Percentiles rank a stretch among this genome's conserved stretches.
These are phyloP conservation scores for Eremophila alpestris DNA, from an alignment of 2,797 vertebrate species.

Conservation along the genomic window DNA sequence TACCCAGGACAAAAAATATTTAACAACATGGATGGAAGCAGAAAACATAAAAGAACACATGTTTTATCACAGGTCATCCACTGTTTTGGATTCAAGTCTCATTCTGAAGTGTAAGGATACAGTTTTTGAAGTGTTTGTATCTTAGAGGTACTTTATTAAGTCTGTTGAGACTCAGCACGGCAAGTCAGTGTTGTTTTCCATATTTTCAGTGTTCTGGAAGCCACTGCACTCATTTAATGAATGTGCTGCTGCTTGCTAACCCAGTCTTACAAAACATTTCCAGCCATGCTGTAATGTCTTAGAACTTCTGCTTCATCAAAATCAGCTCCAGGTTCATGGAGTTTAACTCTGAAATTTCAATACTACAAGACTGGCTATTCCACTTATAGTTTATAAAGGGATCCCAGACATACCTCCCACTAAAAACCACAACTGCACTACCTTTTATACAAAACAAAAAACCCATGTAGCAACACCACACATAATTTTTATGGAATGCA, in stretches of 20 bases:
- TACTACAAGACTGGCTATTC: not conserved
- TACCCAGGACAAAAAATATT: not conserved
- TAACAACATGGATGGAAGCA: not conserved
- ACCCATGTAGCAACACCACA: not conserved
- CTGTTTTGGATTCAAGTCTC: not conserved
- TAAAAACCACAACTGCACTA: not conserved
- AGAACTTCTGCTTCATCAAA: constrained; percentile 2
- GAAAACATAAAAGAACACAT: not conserved
- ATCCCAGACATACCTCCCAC: not conserved
- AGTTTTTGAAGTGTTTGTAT: not conserved
- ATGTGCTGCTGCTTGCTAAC: constrained; percentile 2
- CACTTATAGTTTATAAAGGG: not conserved
- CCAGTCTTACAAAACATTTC: constrained; percentile 20
- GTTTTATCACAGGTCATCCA: not conserved
- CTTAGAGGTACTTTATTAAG: not conserved
- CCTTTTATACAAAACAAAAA: not conserved
- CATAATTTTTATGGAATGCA: not conserved
- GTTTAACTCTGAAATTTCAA: not conserved
- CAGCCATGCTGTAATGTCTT: constrained; percentile 6
- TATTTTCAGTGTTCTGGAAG: not conserved
- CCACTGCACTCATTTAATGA: not conserved
- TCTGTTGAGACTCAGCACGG: not conserved
- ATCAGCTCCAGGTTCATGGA: not conserved
- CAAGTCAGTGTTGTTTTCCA: not conserved
- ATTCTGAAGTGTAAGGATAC: not conserved